Base-by-base conservation (phyloP, 2,888 invertebrate species). In the Laspeyria flexula region DNA sequence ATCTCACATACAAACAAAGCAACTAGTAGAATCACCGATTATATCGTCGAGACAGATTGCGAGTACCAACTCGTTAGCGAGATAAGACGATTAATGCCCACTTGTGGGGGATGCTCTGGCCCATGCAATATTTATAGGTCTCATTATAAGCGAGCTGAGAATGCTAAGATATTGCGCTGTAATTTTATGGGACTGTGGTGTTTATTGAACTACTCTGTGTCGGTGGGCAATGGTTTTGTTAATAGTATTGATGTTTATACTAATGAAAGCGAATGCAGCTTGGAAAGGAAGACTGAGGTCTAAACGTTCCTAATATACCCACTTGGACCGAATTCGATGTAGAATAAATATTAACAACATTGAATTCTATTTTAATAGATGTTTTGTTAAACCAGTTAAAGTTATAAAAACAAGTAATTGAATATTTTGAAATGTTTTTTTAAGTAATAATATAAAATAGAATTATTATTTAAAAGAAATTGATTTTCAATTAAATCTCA, bases 21-120 rank as follows among this genome's bases (percentile, higher is more conserved):
- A 33, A 33, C 21, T 65, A 52, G 80, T 83, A 79, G 43, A 16
- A 40, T n/a, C 37, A 7, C 39, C 60, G 83, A 83, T 82, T 63
- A 74, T 80, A 83, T 83, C 81, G 58, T 48, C 38, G 70, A 78
- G 79, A 82, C 79, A 79, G 83, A 85, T 85, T 77, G 81, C 72
- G 64, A 73, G 75, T 72, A 75, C 74, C 59, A 60, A 74, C 78
- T 84, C 76, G 81, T 82, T 82, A 79, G 71, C 35, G 44, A 78
- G 85, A 82, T 85, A 84, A 79, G 70, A 66, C 72, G 77, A 79
- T 82, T 79, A 79, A 82, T 81, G 71, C 62, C 51, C 54, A 43
- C 54, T 60, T 45, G 60, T 51, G 40, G 52, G 65, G 54, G 64
- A 65, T 66, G 66, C 58, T 45, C 43, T 43, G 25, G 50, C 38